These are phyloP conservation scores for Sebastolobus alascanus DNA, from an alignment of 2,797 vertebrate genomes.

Conservation along the genomic window DNA sequence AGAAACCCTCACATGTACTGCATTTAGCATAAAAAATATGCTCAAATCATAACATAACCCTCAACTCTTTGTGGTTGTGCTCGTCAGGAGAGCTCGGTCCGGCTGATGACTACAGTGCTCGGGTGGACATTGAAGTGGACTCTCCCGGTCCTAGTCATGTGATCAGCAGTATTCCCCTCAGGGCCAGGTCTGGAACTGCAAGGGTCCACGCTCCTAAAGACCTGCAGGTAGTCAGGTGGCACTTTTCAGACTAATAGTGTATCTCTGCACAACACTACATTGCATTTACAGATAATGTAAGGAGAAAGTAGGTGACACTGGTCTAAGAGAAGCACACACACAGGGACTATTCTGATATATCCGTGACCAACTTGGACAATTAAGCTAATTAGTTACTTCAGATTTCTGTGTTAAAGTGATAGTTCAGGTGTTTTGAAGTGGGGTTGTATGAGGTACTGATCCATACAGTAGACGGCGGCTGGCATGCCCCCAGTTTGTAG, in stretches of 20 bases:
- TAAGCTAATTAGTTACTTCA: no score
- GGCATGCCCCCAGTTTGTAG: no score
- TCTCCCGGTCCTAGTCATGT: conserved; percentile 91
- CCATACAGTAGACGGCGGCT: no score
- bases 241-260: not conserved
- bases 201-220: conserved; percentile 94
- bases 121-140: conserved; percentile 95
- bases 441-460: no score
- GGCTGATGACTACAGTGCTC: conserved; percentile 91
- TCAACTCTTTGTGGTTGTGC: not conserved
- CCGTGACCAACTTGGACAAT: no score
- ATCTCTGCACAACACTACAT: not conserved
- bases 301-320: not conserved
- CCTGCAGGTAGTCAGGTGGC: conserved; percentile 87
- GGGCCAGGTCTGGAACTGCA: conserved; percentile 91
- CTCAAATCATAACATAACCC: not conserved
- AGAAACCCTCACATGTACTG: no score
- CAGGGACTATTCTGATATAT: no score
- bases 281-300: not conserved
- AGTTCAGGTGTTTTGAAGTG: no score
- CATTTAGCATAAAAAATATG: no score
- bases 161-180: conserved; percentile 90
- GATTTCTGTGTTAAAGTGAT: no score
- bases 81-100: conserved; percentile 86
- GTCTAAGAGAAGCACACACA: no score